These are phyloP conservation scores for Chamaetylas fuelleborni DNA, from an alignment of 2,113 vertebrate genomes.

Conservation along the genomic window DNA sequence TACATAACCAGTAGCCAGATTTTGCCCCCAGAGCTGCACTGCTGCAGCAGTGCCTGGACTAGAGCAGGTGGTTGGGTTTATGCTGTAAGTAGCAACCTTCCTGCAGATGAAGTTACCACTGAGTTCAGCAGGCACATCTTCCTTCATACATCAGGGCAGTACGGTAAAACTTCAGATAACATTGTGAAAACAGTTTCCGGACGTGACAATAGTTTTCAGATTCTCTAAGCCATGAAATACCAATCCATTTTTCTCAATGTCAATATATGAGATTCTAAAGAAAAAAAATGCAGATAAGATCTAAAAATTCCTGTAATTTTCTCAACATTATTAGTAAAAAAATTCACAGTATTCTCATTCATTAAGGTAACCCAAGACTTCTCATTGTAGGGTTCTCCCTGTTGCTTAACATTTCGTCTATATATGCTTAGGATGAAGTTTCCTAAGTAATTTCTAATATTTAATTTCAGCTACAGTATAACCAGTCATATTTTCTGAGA, in stretches of 20 bases:
- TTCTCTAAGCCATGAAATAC: background rate
- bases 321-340: background rate
- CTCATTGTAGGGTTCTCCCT: background rate
- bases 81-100: background rate
- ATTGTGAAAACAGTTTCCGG: background rate
- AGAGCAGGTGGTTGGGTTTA: background rate
- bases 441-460: background rate
- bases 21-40: background rate
- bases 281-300: background rate
- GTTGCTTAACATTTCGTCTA: background rate
- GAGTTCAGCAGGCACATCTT: background rate
- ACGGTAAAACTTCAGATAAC: background rate
- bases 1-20: background rate
- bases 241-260: background rate
- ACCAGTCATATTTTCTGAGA: background rate
- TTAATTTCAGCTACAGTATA: background rate
- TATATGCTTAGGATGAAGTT: background rate
- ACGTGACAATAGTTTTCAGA: background rate
- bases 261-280: background rate
- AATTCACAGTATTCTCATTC: background rate
- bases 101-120: background rate
- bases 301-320: background rate
- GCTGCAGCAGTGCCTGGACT: background rate
- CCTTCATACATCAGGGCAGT: background rate
- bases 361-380: background rate